Percentiles rank a stretch among this genome's conserved stretches.
phyloP scores from a whole-genome alignment of 2,113 vertebrate species.

The Paradoxurus hermaphroditus region DNA sequence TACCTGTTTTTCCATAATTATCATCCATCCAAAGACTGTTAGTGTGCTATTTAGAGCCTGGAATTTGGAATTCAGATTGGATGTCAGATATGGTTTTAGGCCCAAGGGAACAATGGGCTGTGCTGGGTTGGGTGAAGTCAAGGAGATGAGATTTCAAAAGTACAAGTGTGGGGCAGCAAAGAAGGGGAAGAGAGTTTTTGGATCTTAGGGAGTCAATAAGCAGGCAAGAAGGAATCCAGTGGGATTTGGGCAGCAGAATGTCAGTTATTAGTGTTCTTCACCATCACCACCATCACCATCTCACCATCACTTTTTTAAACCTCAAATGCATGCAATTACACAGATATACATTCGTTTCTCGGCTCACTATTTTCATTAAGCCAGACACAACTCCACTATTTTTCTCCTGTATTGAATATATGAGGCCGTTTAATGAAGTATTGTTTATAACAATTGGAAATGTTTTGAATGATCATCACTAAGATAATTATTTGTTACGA shows the following conservation, averaged over 20 bases:
- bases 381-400: not conserved
- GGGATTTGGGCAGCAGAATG: not conserved
- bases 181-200: not conserved
- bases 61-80: constrained; percentile 13
- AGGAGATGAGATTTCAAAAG: not conserved
- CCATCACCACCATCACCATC: not conserved
- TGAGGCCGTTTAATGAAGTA: not conserved
- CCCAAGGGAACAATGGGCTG: not conserved
- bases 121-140: not conserved
- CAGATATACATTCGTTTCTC: not conserved
- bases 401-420: not conserved
- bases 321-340: not conserved
- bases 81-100: not conserved
- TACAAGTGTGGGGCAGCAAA: not conserved
- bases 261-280: not conserved
- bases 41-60: not conserved
- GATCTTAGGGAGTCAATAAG: not conserved
- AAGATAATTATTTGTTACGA: not conserved
- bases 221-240: not conserved
- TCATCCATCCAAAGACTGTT: not conserved
- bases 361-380: not conserved
- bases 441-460: constrained; percentile 11
- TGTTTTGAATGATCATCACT: not conserved
- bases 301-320: not conserved
- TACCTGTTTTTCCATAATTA: not conserved